These are phyloP conservation scores for Orius insidiosus DNA, from an alignment of 1,140 invertebrate genomes.

Conservation along the genomic window DNA sequence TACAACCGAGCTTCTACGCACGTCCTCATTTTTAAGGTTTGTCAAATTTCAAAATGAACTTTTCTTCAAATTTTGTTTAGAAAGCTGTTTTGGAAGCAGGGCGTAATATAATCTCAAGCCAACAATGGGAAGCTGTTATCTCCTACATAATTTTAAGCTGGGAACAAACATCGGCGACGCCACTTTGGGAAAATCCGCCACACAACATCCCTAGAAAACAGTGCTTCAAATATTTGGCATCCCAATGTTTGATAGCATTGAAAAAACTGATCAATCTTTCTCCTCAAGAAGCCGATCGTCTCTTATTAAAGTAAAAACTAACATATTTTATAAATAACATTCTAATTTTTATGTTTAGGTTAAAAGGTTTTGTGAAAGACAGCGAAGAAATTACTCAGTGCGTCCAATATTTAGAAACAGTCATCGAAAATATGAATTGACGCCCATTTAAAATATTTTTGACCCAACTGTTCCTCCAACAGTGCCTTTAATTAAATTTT, in stretches of 20 bases:
- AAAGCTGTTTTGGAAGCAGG: constrained; percentile 48
- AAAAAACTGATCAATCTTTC: constrained; percentile 33
- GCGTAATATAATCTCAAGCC: constrained; percentile 41
- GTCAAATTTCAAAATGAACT: too few relatives aligned
- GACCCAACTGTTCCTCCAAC: too few relatives aligned
- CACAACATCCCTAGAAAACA: constrained; percentile 44
- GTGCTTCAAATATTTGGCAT: constrained; percentile 49
- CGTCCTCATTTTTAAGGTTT: constrained; percentile 41
- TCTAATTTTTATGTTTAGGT: constrained; percentile 17
- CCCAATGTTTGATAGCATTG: constrained; percentile 43
- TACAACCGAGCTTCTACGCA: constrained; percentile 47
- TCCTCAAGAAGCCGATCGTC: constrained; percentile 19
- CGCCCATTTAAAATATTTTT: too few relatives aligned
- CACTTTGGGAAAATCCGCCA: constrained; percentile 49
- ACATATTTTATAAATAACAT: background rate
- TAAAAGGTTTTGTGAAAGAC: constrained; percentile 19
- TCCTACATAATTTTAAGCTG: constrained; percentile 53
- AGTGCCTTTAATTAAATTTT: too few relatives aligned
- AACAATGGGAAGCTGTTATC: constrained; percentile 51
- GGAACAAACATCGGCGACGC: constrained; percentile 47
- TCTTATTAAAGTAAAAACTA: constrained; percentile 22
- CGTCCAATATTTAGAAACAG: constrained; percentile 20
- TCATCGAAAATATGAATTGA: constrained; percentile 1
- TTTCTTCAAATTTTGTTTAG: constrained; percentile 24
- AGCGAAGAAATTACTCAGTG: constrained; percentile 23